phyloP scores from a whole-genome alignment of 2,888 invertebrate species.

The Apotomis capreana region DNA sequence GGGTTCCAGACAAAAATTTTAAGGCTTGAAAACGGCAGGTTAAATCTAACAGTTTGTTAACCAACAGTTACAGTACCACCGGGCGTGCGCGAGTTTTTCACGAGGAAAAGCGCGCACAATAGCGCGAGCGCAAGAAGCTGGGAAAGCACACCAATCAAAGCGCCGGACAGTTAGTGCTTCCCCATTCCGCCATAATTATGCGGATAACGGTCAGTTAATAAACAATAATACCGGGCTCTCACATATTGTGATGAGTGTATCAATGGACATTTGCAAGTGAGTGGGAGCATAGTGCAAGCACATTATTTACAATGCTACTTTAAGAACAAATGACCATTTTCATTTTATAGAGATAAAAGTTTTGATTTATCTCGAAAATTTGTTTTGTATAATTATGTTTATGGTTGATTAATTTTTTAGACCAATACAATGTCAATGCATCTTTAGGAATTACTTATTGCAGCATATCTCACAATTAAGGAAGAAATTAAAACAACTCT shows the following conservation, averaged over 20 bases:
- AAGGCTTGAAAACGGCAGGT: not conserved
- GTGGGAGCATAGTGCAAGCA: not conserved
- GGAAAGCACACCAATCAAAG: conserved; percentile 66
- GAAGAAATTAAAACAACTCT: too few relatives aligned
- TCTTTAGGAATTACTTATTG: too few relatives aligned
- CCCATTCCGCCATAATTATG: conserved; percentile 65
- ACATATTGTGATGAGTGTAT: conserved; percentile 19
- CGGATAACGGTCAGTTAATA: conserved; percentile 43
- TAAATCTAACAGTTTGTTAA: not conserved
- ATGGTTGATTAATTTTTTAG: too few relatives aligned
- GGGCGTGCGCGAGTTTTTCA: conserved; percentile 70
- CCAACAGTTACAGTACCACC: conserved; percentile 45
- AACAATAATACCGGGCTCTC: conserved; percentile 27
- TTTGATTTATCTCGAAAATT: too few relatives aligned
- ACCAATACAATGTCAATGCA: too few relatives aligned
- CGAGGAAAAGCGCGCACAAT: conserved; percentile 77
- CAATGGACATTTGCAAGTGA: conserved; percentile 22
- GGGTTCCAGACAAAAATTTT: too few relatives aligned
- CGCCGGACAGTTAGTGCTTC: conserved; percentile 74
- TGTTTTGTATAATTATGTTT: too few relatives aligned
- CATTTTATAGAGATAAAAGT: too few relatives aligned
- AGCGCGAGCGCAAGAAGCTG: conserved; percentile 62
- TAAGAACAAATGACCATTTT: too few relatives aligned
- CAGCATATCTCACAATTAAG: too few relatives aligned
- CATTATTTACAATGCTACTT: not conserved